Percentiles rank a stretch among this genome's conserved stretches.
phyloP scores from a whole-genome alignment of 2,113 vertebrate species.

The Oryctolagus cuniculus region DNA sequence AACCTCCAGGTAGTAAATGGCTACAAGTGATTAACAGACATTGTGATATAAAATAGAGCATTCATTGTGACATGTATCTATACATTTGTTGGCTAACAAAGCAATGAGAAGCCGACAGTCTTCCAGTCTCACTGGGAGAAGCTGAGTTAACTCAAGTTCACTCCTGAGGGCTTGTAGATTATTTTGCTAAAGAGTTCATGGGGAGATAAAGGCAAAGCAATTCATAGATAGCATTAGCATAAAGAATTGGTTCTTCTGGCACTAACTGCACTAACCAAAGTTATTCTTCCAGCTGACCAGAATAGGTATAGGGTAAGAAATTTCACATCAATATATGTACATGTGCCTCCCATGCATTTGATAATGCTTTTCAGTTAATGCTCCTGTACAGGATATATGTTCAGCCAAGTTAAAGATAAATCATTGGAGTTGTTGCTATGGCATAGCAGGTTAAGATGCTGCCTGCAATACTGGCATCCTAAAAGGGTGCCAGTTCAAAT shows the following conservation, averaged over 20 bases:
- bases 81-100: background rate
- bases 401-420: background rate
- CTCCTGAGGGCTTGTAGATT: background rate
- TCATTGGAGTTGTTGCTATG: too few species aligned
- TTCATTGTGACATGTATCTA: background rate
- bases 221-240: background rate
- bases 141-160: slow-evolving; percentile 2
- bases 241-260: background rate
- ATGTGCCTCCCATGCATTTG: background rate
- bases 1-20: background rate
- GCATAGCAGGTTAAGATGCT: too few species aligned
- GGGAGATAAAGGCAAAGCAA: background rate
- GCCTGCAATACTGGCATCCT: too few species aligned
- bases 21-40: background rate
- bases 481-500: too few species aligned
- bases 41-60: background rate
- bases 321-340: background rate
- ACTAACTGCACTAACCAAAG: background rate
- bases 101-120: background rate
- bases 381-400: background rate
- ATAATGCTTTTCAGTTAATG: background rate
- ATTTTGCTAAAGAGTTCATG: background rate
- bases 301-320: background rate
- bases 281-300: background rate
- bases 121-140: background rate